Conservation (phyloP, 2,797 vertebrate genomes). For the Otus scops region DNA sequence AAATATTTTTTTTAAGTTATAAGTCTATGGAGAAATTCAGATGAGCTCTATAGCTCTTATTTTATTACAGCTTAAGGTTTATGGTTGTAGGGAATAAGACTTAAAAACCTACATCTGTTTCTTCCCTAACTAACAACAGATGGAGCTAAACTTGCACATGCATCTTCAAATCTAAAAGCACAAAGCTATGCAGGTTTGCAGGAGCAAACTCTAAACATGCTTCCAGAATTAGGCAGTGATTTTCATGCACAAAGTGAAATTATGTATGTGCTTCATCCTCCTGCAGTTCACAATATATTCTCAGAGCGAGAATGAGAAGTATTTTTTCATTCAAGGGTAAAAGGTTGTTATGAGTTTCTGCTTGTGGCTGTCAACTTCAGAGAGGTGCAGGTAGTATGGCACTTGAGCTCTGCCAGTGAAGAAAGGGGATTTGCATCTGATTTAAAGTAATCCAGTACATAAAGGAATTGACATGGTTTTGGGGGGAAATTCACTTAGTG, state of each 20-base stretch:
- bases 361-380: too few relatives aligned
- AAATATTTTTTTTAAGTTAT: not conserved
- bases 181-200: not conserved
- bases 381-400: not conserved
- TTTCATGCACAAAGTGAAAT: rapidly evolving
- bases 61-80: not conserved
- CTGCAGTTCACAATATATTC: not conserved
- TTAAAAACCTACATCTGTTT: not conserved
- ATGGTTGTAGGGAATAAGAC: not conserved
- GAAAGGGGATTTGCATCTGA: not conserved
- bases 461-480: not conserved
- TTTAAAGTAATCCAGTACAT: not conserved
- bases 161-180: not conserved
- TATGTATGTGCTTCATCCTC: rapidly evolving
- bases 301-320: not conserved
- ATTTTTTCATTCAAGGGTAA: not conserved
- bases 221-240: not conserved
- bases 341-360: not conserved
- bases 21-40: not conserved
- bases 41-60: not conserved
- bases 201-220: rapidly evolving
- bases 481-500: not conserved
- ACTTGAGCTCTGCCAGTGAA: too few relatives aligned
- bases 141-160: not conserved
- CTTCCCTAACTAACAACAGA: not conserved